Evolutionary conservation across 2,888 invertebrate genomes (phyloP), one percentile per base, ranked within the genome.

Genomic region (Hybos culiciformis): DNA sequence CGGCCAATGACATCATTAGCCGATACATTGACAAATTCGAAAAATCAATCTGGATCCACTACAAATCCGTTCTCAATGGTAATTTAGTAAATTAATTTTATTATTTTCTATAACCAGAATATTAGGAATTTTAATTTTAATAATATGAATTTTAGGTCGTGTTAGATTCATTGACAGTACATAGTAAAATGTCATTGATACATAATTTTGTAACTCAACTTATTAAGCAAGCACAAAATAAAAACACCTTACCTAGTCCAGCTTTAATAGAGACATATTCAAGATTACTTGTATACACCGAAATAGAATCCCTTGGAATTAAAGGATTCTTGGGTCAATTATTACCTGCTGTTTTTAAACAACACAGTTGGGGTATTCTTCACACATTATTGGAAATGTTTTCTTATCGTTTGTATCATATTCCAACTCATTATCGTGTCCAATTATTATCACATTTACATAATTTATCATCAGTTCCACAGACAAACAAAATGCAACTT

Each of bases 321-420:
- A 96, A 96, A 69, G 92, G 91, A 41, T 94, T 94, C 62, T 84
- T 94, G 53, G 84, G 78, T 59, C 91, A 92, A 66, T 66, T 94
- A 34, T 66, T 96, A 50, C 92, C 94, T 0, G 84, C 82, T 20
- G 92, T 92, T 31, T 88, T 90, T 60, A 90, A 90, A 62, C 83
- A 83, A 12, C 88, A 92, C 54, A 90, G 91, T 1, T 92, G 92
- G 92, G 90, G 90, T 18, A 93, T 91, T 43, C 70, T 96, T n/a
- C 92, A 94, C 61, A 93, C 92, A 0, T 68, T 96, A 29, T 64
- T 96, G 56, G 94, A 96, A 66, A 94, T 96, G 93, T 93, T 94
- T 63, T 91, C 90, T 47, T 93, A 93, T 62, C 75, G 96, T 37
- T 80, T 96, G 66, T 93, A 94, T 63, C 94, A 96, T 63, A 92